Evolutionary conservation across 30 jellyfish, hydroid and myxozoan genomes (phyloP), one percentile per base, ranked within the genome.

Genomic region (Haliclystus octoradiatus): DNA sequence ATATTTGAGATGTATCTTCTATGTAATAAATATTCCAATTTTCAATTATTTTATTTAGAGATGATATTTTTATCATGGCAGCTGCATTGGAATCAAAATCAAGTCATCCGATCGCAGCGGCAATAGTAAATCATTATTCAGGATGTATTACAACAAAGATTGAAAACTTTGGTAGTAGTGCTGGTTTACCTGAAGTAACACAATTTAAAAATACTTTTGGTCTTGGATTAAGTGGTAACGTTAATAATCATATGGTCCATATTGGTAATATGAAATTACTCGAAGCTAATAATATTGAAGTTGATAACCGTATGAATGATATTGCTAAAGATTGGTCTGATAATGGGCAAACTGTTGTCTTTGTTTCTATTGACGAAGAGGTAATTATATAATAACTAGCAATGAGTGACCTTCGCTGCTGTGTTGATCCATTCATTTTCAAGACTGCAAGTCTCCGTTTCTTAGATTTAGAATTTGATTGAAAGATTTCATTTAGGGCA

Each of bases 51-150:
- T 40, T 3, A 49, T 60, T 2, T 69, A 88, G 95, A 12, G 75
- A 75, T 28, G 83, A 70, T 23, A 31, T 78, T 65, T 52, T 88
- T 35, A 66, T 50, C n/a, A 13, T 69, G 68, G 83, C 91, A 1
- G 97, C 95, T 26, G 95, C 95, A 1, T 64, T 81, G 49, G 97
- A 88, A 53, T 33, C 71, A 57, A 88, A 88, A 51, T 88, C 95
- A 28, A 82, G 95, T 34, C 97, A 88, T 73, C 97, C 97, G 24
- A 75, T 88, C 47, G 95, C 97, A 22, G 80, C 91, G 0, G 88
- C 94, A 40, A 83, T 88, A 33, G 95, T 81, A 40, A 88, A 77
- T 50, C 89, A 82, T 52, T 81, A 79, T 53, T 74, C 94, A 1
- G 96, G 96, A 2, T 86, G 96, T 68, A 78, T 86, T 70, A 86